These are phyloP conservation scores for Astyanax mexicanus DNA, from an alignment of 2,797 vertebrate genomes.

Conservation along the genomic window DNA sequence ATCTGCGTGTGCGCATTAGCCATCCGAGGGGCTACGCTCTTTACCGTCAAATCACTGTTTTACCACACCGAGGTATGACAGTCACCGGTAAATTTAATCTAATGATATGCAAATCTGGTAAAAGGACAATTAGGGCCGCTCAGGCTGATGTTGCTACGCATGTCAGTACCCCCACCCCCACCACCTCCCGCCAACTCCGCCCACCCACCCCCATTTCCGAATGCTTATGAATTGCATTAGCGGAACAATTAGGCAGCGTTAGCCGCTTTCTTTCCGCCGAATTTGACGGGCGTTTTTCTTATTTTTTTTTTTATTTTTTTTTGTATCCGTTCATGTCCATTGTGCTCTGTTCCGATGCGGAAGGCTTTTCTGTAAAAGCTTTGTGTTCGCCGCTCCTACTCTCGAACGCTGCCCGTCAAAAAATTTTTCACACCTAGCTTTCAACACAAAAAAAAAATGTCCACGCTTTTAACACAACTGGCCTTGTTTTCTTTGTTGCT, in stretches of 20 bases:
- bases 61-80: conserved; percentile 67
- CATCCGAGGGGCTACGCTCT: conserved; percentile 60
- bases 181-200: neutral
- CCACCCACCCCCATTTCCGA: conserved; percentile 23
- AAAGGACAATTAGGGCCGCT: conserved; percentile 64
- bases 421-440: neutral
- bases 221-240: conserved; percentile 61
- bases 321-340: conserved; percentile 46
- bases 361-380: conserved; percentile 45
- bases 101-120: conserved; percentile 71
- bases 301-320: too few relatives aligned
- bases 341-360: conserved; percentile 35
- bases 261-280: conserved; percentile 38
- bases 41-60: conserved; percentile 67
- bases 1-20: conserved; percentile 62
- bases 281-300: conserved; percentile 54
- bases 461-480: too few relatives aligned
- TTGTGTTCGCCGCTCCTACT: conserved; percentile 8
- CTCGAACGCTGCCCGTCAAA: neutral
- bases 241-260: conserved; percentile 54
- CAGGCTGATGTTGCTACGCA: conserved; percentile 53
- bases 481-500: neutral
- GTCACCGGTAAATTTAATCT: conserved; percentile 67
- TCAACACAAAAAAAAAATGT: too few relatives aligned
- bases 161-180: conserved; percentile 49